Percentiles rank a stretch among this genome's conserved stretches.
Evolutionary conservation across 2,888 invertebrate genomes (phyloP).

Genomic region (Clepsis dumicolana): DNA sequence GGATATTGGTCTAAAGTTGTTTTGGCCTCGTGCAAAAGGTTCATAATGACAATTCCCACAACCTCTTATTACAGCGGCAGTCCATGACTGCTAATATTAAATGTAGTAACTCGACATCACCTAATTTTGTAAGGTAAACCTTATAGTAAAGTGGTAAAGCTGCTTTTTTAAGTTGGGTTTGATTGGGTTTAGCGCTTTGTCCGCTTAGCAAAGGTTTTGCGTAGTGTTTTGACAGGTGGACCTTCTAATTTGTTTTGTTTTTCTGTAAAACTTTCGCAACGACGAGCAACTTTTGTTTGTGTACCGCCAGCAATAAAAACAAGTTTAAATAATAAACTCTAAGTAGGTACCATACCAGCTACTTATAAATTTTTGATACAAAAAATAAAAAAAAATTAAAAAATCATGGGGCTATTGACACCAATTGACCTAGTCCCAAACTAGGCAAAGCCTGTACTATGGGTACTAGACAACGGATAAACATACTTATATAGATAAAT

Average conservation of each 20-base stretch:
- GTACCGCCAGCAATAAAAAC: neutral
- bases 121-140: neutral
- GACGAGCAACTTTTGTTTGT: neutral
- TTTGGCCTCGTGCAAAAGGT: neutral
- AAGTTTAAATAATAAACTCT: neutral
- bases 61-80: neutral
- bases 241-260: constrained; percentile 33
- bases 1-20: neutral
- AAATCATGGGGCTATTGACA: no score
- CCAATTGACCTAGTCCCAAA: no score
- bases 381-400: no score
- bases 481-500: no score
- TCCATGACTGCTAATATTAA: neutral
- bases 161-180: neutral
- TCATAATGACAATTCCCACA: neutral
- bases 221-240: constrained; percentile 23
- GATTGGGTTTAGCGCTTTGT: no score
- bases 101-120: neutral
- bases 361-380: no score
- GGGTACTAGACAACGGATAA: no score
- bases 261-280: constrained; percentile 14
- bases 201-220: neutral
- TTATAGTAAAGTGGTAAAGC: neutral
- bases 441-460: no score
- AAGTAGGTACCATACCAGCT: neutral